Evolutionary conservation across 2,888 invertebrate genomes (phyloP), one percentile per base, ranked within the genome.

Genomic region (Dione vanillae): DNA sequence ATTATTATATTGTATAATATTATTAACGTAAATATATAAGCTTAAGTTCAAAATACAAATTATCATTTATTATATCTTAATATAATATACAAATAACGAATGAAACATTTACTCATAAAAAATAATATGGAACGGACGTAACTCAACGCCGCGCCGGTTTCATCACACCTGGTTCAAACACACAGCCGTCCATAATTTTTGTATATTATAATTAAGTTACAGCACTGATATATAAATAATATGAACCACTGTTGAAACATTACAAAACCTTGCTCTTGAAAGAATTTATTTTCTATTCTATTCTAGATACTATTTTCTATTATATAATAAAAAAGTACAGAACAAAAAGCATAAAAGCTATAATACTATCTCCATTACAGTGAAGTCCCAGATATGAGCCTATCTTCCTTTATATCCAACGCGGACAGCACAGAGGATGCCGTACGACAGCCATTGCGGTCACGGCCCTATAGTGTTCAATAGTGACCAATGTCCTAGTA

Each of bases 391-490:
- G 79, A 78, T 3, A 72, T 76, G 0, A 80, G 82, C 5, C 76
- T 93, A 0, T 78, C 64, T n/a, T 76, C 73, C 2, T 92, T 89
- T 72, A 77, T 90, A 12, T 75, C 69, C 6, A 73, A 74, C 14
- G 84, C 90, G 0, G n/a, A 74, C 73, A 6, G 56, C 64, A 1
- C 77, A 81, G 11, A 74, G 70, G 0, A 41, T 92, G 58, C 88
- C 89, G 0, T 91, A 83, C 67, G 92, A 92, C 35, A 92, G 92
- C 47, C 89, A 91, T 59, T 93, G 93, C 64, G 91, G 91, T 0
- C 74, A 82, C 0, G 76, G 77, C 5, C 89, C 91, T 0, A 77
- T 91, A 12, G 82, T 86, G 0, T 87, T 91, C 27, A 79, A 83
- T 3, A 83, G 82, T 27, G 71, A 81, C 56, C 72, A 76, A 20